Evolutionary conservation across 2,113 vertebrate species (phyloP).

Genomic region (Sceloporus tristichus): DNA sequence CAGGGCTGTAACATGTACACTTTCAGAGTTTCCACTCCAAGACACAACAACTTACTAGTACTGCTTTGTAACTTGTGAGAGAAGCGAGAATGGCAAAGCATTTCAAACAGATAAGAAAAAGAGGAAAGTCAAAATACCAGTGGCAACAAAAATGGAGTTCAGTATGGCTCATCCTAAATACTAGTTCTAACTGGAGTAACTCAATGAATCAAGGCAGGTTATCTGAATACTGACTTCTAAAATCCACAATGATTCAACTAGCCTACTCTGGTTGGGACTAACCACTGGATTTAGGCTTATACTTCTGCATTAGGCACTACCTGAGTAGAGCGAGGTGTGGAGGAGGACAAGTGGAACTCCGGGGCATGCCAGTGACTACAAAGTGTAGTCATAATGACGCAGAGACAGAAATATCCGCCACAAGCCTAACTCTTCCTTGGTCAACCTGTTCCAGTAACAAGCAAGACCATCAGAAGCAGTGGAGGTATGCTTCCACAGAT

Average conservation of each 20-base stretch:
- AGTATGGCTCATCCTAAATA: too few relatives aligned
- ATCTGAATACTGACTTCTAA: too few relatives aligned
- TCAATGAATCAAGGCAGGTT: too few relatives aligned
- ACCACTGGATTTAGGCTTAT: not conserved
- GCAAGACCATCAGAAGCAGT: not conserved
- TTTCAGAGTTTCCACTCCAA: too few relatives aligned
- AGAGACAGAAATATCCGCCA: not conserved
- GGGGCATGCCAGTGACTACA: not conserved
- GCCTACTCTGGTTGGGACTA: too few relatives aligned
- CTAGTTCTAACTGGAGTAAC: too few relatives aligned
- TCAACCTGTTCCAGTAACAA: not conserved
- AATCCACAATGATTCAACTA: too few relatives aligned
- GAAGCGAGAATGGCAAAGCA: not conserved
- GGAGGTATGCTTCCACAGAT: not conserved
- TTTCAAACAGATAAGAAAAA: not conserved
- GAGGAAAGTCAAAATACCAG: not conserved
- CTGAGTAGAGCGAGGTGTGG: not conserved
- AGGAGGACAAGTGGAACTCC: not conserved
- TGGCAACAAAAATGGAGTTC: too few relatives aligned
- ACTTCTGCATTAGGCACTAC: not conserved
- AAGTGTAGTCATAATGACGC: not conserved
- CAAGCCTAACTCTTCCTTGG: not conserved
- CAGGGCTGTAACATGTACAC: too few relatives aligned
- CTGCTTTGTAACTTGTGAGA: not conserved
- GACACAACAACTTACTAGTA: too few relatives aligned